Percentiles rank a stretch among this genome's conserved stretches.
Conservation (phyloP, 1,140 invertebrate species). For the Cydia strobilella region DNA sequence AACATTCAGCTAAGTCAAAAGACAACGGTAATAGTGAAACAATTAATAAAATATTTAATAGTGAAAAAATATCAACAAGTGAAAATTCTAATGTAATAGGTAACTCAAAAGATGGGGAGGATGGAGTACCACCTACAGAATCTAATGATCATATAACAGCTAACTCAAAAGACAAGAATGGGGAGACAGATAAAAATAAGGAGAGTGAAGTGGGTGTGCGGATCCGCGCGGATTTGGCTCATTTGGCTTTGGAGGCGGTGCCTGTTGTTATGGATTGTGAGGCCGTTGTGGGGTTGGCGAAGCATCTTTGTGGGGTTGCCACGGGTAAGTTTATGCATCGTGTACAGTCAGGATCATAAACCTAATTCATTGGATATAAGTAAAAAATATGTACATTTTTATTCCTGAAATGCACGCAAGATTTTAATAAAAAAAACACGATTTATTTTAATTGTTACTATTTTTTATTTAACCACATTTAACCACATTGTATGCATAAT, state of each 20-base stretch:
- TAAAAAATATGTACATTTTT: no score
- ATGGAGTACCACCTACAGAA: no score
- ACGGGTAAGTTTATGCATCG: conserved; percentile 81
- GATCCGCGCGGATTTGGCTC: conserved; percentile 87
- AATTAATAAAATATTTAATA: background rate
- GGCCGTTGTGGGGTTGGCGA: conserved; percentile 86
- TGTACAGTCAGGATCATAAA: no score
- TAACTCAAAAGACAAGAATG: background rate
- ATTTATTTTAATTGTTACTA: no score
- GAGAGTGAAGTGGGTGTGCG: conserved; percentile 79
- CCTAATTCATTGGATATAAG: no score
- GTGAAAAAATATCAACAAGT: background rate
- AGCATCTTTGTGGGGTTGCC: conserved; percentile 92
- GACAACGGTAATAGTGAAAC: background rate
- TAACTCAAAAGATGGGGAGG: background rate
- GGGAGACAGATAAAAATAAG: conserved; percentile 1
- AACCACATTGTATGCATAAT: no score
- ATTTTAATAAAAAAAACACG: no score
- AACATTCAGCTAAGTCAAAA: background rate
- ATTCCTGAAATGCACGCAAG: no score
- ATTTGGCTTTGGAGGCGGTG: conserved; percentile 84
- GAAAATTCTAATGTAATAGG: background rate
- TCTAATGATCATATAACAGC: background rate
- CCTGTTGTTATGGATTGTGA: conserved; percentile 57
- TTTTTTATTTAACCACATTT: no score